Percentiles rank a stretch among this genome's conserved stretches.
These are phyloP conservation scores for Grapholita molesta DNA, from an alignment of 1,140 invertebrate genomes.

Conservation along the genomic window DNA sequence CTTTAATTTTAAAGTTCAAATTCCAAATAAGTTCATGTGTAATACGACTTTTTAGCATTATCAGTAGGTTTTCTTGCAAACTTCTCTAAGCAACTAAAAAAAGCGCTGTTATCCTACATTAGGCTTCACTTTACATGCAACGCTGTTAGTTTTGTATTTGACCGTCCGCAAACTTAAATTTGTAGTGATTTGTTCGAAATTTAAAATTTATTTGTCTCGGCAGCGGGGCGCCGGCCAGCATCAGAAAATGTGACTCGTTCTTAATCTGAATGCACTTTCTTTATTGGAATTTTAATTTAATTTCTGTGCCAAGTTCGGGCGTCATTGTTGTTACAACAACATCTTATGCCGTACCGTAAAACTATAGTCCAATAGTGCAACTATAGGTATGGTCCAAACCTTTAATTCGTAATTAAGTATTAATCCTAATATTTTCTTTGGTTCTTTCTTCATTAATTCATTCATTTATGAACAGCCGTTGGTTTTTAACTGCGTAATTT, in stretches of 20 bases:
- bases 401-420: no score
- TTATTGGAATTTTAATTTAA: background rate
- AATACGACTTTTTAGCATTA: background rate
- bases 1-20: background rate
- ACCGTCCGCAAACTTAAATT: background rate
- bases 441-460: no score
- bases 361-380: no score
- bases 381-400: no score
- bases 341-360: no score
- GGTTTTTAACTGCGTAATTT: no score
- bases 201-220: slow-evolving; percentile 17
- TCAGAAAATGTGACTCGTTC: slow-evolving; percentile 12
- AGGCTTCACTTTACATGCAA: background rate
- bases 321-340: no score
- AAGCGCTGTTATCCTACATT: background rate
- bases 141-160: background rate
- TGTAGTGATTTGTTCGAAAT: background rate
- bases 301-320: background rate
- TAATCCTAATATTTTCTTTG: no score
- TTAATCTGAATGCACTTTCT: slow-evolving; percentile 16
- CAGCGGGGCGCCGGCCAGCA: background rate
- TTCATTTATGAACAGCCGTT: no score
- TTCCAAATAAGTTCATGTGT: background rate
- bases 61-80: background rate
- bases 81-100: background rate